Evolutionary conservation across 2,888 invertebrate genomes (phyloP), one percentile per base, ranked within the genome.

Genomic region (Geotrupes spiniger): DNA sequence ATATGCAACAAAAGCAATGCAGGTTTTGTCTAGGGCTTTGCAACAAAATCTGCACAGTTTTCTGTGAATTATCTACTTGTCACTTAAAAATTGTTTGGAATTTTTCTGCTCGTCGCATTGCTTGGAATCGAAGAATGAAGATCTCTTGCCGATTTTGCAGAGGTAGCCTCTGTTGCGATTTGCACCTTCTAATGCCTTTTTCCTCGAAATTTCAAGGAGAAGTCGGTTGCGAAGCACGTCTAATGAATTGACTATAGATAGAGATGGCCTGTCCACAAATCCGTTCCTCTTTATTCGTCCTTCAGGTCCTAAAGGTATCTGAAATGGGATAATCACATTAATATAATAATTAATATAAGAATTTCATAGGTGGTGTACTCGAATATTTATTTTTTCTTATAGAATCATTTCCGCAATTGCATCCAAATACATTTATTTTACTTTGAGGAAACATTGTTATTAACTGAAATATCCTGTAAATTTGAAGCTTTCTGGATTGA

Each of bases 201-300:
- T 85, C 64, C 92, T 82, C 10, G 88, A 88, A 58, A 91, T 84
- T 74, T 92, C 91, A 59, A 91, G 74, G 55, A 91, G 72, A 38
- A 91, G 80, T 64, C 90, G 80, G 69, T 91, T 86, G 55, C 92
- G 82, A 36, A 92, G 78, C 40, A 92, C 91, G 70, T 92, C 92
- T 78, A 92, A 76, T 1, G 92, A 89, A 76, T 90, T 89, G 64
- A 88, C 87, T 74, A 92, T 90, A 56, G 92, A 92, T 58, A 92
- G 76, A 9, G 88, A 88, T 3, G 83, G 83, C 71, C 81, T 81
- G 25, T 39, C 41, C 15, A 27, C 31, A n/a, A 47, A 41, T 27
- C 46, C 46, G 27, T 49, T 49, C 28, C 57, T 43, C 46, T 58
- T 58, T 46, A 49, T 53, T 36, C 56, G 52, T 5, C 48, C 53